A percentile compares a stretch with the other conserved stretches of the same genome.
Evolutionary conservation across 2,797 vertebrate genomes (phyloP).

Genomic region (Hippoglossus hippoglossus): DNA sequence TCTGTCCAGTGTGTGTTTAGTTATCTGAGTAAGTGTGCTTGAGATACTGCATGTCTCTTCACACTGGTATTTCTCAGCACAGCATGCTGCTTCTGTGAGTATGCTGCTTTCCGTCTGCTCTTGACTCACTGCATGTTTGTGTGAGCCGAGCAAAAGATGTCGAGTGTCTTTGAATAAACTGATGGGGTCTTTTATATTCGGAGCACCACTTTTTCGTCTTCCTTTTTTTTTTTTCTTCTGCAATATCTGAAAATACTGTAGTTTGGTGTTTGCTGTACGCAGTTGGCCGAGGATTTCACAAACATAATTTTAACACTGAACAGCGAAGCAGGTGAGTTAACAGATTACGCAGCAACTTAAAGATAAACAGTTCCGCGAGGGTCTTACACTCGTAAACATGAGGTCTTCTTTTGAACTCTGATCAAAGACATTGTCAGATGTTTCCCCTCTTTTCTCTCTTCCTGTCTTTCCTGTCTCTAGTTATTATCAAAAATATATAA

Average conservation of each 20-base stretch:
- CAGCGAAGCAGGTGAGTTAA: slow-evolving; percentile 32
- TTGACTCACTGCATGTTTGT: slow-evolving; percentile 79
- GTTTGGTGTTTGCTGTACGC: slow-evolving; percentile 60
- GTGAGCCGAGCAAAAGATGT: slow-evolving; percentile 75
- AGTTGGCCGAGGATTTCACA: slow-evolving; percentile 54
- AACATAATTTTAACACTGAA: slow-evolving; percentile 47
- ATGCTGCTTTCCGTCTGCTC: slow-evolving; percentile 81
- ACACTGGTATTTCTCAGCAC: slow-evolving; percentile 76
- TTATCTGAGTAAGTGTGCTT: slow-evolving; percentile 82
- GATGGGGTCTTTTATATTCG: slow-evolving; percentile 77
- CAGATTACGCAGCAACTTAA: slow-evolving; percentile 23
- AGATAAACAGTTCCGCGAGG: slow-evolving; percentile 11
- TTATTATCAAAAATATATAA: too few relatives aligned
- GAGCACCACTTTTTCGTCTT: slow-evolving; percentile 56
- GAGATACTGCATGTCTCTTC: slow-evolving; percentile 82
- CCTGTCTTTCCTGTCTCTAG: too few relatives aligned
- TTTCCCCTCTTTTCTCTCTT: too few relatives aligned
- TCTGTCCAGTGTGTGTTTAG: slow-evolving; percentile 68
- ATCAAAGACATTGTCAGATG: too few relatives aligned
- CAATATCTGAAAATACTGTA: slow-evolving; percentile 64
- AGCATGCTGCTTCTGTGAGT: slow-evolving; percentile 78
- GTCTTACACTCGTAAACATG: not conserved
- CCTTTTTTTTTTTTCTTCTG: slow-evolving; percentile 48
- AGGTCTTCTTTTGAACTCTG: too few relatives aligned
- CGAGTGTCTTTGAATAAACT: slow-evolving; percentile 85